Evolutionary conservation across 2,797 vertebrate genomes (phyloP), one percentile per base, ranked within the genome.

Genomic region (Apodemus agrarius): DNA sequence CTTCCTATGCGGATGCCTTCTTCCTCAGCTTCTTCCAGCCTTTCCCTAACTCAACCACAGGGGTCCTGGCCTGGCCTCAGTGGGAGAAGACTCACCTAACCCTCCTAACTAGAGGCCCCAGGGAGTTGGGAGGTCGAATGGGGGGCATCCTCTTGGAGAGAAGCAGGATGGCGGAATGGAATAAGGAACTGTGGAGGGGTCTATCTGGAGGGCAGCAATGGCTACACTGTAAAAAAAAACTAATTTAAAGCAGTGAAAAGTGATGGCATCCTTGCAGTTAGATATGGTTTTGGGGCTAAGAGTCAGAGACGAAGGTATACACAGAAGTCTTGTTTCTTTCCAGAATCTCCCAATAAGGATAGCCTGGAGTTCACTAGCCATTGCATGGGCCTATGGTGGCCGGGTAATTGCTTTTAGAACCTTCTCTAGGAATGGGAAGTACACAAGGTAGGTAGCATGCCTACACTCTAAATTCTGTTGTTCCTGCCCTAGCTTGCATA

Each of bases 261-360:
- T 69, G 87, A 89, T 92, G 59, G 9, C n/a, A 59, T 43, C 78
- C 79, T 89, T 94, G 14, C 31, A 96, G 85, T 11, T 37, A 87
- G 11, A 5, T 63, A 16, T 29, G 26, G 8, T 69, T 40, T 34
- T n/a, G 0, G 65, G 31, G 85, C 52, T 67, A 63, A 89, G 16
- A 72, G 80, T 7, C 84, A 26, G 31, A 22, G 54, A 75, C 63
- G 0, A 37, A 12, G 4, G 84, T 63, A 7, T 57, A 75, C 74
- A 46, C 1, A 1, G 10, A 80, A n/a, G 1, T 94, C 43, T 69
- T 34, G 19, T 80, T 40, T 22, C 54, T 91, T 90, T 81, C 29
- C 76, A 52, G 52, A 92, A 75, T 0, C 0, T 40, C 31, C 14
- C 80, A 67, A 11, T 67, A 89, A 63, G 34, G 24, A 43, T 43